phyloP scores from a whole-genome alignment of 2,888 invertebrate genomes.

The Thysanoteuthis rhombus region DNA sequence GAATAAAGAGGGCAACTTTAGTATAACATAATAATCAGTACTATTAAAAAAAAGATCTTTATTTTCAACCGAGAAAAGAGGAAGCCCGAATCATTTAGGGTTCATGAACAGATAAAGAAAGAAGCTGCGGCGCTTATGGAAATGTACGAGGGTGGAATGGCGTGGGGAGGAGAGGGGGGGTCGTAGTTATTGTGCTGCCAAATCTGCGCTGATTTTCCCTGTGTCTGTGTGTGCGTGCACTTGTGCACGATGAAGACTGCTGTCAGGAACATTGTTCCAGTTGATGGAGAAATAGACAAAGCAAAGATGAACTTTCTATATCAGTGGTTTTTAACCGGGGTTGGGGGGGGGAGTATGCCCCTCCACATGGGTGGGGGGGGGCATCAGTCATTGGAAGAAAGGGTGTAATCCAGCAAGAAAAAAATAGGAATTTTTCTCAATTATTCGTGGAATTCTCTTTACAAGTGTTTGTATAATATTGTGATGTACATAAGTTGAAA shows the following conservation, averaged over 20 bases:
- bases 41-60: not conserved
- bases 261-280: not conserved
- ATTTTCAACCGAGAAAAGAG: not conserved
- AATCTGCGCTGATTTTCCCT: not conserved
- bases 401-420: no score
- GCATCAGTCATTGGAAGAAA: no score
- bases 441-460: no score
- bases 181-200: not conserved
- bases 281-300: not conserved
- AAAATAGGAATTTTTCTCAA: no score
- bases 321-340: no score
- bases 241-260: not conserved
- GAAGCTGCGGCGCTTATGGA: not conserved
- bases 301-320: not conserved
- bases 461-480: no score
- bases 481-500: no score
- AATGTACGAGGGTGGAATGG: not conserved
- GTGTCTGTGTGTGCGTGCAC: slow-evolving; percentile 12
- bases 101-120: not conserved
- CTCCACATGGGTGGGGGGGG: no score
- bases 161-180: not conserved
- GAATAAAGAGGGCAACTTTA: not conserved
- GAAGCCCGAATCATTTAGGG: not conserved
- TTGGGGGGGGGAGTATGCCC: no score
- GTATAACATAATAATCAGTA: not conserved